Base-by-base conservation (phyloP, 1,140 invertebrate species). In the Drosophila equinoxialis region DNA sequence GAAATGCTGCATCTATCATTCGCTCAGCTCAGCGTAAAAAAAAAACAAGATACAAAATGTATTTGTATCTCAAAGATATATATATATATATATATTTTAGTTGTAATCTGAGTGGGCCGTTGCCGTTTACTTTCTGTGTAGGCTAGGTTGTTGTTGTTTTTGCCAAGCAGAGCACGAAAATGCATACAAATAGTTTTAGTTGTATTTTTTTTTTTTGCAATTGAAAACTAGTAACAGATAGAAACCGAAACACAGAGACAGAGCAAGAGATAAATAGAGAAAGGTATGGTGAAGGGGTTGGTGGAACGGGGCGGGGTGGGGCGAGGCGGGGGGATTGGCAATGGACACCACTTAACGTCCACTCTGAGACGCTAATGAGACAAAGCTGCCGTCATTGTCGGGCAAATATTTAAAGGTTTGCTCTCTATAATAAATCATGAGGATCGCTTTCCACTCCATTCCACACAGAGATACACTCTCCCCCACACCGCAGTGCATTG, bases 141-240 rank as follows among this genome's bases (percentile, higher is more conserved):
- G 42, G 23, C 14, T 23, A 14, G 42, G 57, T 55, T 42, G 51
- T 61, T 11, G 37, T 30, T 30, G 79, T 87, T 79, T 79, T 60
- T 86, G 79, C 82, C 76, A 86, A 86, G 83, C 82, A 86, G 82
- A 87, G 82, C 82, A 86, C 72, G 39, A 82, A 87, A 83, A 82
- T 48, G 23, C 37, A 61, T 37, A 61, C 37, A 61, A 17, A 17
- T 75, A 79, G 83, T 71, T 81, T 67, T 62, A 65, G 51, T 51
- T 23, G 20, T 17, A 2, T 23, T 23, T 23, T 20, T 20, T 39
- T 39, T 39, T 39, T 39, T 69, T 70, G 82, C 79, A 85, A 87
- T 87, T 69, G 82, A 71, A 85, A 76, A 86, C 79, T 81, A 71
- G 73, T 76, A 73, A 79, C 8, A 42, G 39, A 13, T 10, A 8